Evolutionary conservation across 2,113 vertebrate species (phyloP), one percentile per base, ranked within the genome.

Genomic region (Balaeniceps rex): DNA sequence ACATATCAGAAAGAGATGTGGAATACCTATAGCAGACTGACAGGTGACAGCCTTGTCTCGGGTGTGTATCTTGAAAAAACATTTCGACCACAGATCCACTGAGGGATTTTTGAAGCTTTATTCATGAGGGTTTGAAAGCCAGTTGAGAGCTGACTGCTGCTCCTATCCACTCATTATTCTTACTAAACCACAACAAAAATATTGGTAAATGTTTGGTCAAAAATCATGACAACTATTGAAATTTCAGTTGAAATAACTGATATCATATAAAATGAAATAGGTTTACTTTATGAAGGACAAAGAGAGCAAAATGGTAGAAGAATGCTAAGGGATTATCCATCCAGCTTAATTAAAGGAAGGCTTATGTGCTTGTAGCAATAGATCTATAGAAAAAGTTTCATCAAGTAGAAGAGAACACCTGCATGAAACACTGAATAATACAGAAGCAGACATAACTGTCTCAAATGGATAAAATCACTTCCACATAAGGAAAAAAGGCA

Each of bases 1-100:
- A 16, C 10, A 4, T 7, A 29, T 10, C 0, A 1, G 23, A 31
- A 83, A 16, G 15, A 82, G 28, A 52, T 2, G 4, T 10, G 12
- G 29, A 77, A 61, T 19, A n/a, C 6, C 84, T 42, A 7, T 7
- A 78, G 65, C 18, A 78, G 38, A 71, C 15, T 42, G 16, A 61
- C 16, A 42, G 19, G n/a, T 19, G 16, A 70, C 54, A 80, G 28
- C 25, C 22, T 31, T 64, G 25, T 36, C 47, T 64, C 2, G 2
- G 14, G 10, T 23, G 10, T 8, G 4, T 3, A 19, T 36, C 68
- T 71, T 47, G 34, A 29, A 77, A 68, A 79, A 71, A 0, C 24
- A 70, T n/a, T 66, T 74, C 60, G 81, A 63, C 28, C 19, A 14
- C 14, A 34, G 22, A 57, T 4, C 26, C 38, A 54, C 38, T 10